Evolutionary conservation across 2,797 vertebrate genomes (phyloP), one percentile per base, ranked within the genome.

Genomic region (Graptemys geographica): DNA sequence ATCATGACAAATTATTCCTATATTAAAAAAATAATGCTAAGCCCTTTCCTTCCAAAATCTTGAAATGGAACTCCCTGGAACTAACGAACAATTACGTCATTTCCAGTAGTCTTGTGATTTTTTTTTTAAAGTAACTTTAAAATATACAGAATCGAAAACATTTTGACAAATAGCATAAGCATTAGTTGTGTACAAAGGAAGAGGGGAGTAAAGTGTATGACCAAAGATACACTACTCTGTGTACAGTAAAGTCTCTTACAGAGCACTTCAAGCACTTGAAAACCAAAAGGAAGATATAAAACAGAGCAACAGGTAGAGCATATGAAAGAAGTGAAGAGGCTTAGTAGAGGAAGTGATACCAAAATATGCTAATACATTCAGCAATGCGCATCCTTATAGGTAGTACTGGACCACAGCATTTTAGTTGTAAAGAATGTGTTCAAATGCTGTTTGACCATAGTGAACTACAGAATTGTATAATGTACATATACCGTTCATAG

Each of bases 81-180:
- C 44, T 72, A 59, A 84, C 91, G 28, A 88, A 65, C n/a, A 93
- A 41, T 88, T 78, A 33, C 94, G 41, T 19, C 78, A 62, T 47
- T 94, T 79, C 79, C 92, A 55, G 6, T 41, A 78, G 28, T 72
- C 84, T 72, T 0, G 0, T 74, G 53, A 23, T 52, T 92, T 95
- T 83, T 72, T 56, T 92, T 91, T 88, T 80, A 86, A 86, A 91
- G 41, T 53, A 79, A 86, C 91, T 84, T 86, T 86, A 95, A 97
- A 72, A 72, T 72, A 76, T 76, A 44, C 23, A 76, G 72, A 76
- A 25, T 76, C 23, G 21, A 41, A 76, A 65, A 65, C 33, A 65
- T 18, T 65, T n/a, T 65, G 55, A 27, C n/a, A 59, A 89, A 27
- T 23, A 28, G 18, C 52, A 21, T 12, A 89, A 81, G 78, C 16